A percentile compares a stretch with the other conserved stretches of the same genome.
Evolutionary conservation across 2,113 vertebrate genomes (phyloP).

Genomic region (Aptenodytes forsteri): DNA sequence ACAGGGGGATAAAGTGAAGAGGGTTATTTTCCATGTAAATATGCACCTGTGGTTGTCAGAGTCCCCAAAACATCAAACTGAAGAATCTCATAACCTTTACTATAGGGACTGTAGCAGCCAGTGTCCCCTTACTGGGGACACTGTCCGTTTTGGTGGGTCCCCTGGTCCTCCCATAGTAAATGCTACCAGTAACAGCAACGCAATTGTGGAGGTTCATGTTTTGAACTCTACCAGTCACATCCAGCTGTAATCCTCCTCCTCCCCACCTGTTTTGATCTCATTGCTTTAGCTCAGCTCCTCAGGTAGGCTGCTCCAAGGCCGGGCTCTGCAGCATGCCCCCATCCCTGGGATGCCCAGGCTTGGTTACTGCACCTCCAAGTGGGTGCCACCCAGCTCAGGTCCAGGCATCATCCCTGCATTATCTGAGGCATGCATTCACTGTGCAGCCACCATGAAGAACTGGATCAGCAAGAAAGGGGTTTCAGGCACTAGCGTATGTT

Average conservation of each 20-base stretch:
- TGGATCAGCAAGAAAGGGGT: neutral
- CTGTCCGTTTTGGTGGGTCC: neutral
- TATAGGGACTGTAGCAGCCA: neutral
- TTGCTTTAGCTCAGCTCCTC: neutral
- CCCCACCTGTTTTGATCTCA: accelerated
- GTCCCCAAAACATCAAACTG: neutral
- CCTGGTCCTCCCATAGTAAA: neutral
- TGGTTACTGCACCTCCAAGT: neutral
- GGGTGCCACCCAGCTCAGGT: neutral
- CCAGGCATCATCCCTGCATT: neutral
- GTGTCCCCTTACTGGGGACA: neutral
- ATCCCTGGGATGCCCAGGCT: accelerated
- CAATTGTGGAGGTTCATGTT: accelerated
- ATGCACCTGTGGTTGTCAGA: neutral
- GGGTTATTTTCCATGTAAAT: neutral
- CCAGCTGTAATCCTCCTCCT: neutral
- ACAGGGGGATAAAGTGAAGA: neutral
- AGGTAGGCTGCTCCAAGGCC: neutral
- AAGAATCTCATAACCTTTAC: neutral
- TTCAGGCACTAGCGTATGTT: neutral
- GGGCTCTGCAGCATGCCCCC: neutral
- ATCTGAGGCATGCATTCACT: neutral
- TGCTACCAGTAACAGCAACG: neutral
- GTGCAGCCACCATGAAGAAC: neutral
- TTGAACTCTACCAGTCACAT: neutral